These are phyloP conservation scores for Neotoxoptera formosana DNA, from an alignment of 1,140 invertebrate genomes.

Conservation along the genomic window DNA sequence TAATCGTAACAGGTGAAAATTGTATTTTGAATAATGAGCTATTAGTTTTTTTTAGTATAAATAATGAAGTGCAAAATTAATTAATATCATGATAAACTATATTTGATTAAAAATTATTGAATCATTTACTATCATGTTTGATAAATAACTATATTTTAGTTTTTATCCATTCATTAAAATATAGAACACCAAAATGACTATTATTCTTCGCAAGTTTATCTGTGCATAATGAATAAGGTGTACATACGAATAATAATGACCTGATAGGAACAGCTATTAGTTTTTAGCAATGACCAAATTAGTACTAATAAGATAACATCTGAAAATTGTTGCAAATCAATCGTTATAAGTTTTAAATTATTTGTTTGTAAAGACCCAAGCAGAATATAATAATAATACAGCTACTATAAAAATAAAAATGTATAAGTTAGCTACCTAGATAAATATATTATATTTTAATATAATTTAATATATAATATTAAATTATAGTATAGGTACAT, in stretches of 20 bases:
- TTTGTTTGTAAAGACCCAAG: background rate
- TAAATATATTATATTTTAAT: too few species aligned
- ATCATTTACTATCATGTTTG: background rate
- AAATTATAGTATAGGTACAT: too few species aligned
- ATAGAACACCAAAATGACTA: background rate
- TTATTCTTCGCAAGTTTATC: background rate
- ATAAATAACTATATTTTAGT: background rate
- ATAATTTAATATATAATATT: too few species aligned
- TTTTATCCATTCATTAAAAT: background rate
- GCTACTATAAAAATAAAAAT: background rate
- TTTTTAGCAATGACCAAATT: background rate
- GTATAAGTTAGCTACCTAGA: background rate
- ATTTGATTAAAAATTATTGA: background rate
- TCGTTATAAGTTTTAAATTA: background rate
- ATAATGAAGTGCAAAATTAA: background rate
- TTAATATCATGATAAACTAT: background rate
- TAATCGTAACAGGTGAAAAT: background rate
- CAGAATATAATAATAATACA: background rate
- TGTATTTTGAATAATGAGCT: background rate
- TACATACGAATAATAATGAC: background rate
- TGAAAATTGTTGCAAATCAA: background rate
- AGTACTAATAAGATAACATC: background rate
- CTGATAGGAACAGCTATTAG: background rate
- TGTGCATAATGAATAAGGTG: background rate
- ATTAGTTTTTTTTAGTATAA: background rate